Evolutionary conservation across 2,113 vertebrate species (phyloP), one percentile per base, ranked within the genome.

Genomic region (Etheostoma cragini): DNA sequence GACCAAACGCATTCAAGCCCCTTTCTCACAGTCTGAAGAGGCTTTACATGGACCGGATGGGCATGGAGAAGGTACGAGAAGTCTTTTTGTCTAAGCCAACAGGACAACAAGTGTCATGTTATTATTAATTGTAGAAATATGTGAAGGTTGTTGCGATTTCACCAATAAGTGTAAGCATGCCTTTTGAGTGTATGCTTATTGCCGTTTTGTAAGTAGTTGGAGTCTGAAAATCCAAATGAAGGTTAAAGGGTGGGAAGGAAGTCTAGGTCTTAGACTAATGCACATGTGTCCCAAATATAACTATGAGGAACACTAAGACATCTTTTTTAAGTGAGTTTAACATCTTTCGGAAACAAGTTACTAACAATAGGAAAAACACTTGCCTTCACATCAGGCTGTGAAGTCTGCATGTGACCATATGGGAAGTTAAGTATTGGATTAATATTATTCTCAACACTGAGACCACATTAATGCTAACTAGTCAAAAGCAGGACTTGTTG

Each of bases 31-130:
- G 94, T 24, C 94, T 99, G 78, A 96, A 94, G 88, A 95, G 95
- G 60, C 94, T 99, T 66, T 94, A 96, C 81, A 92, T 98, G 89
- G 96, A 97, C 82, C 90, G 92, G 62, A 95, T 94, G 86, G 94
- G 93, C 24, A 89, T 97, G 79, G 91, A 96, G 92, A 64, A 72
- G 97, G 97, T 98, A 83, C 1, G 0, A 10, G 22, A 73, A 0
- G 19, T 0, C 1, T 22, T 46, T 72, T 53, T 45, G 38, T 38
- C 8, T 35, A 13, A 35, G 2, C 6, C 13, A 46, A 72, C 19
- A 24, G 6, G 21, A 56, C 22, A 6, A 10, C 46, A 14, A 16
- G 5, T 69, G 14, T 53, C 56, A 49, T 16, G 38, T 47, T 33
- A 57, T 45, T 45, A 58, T 21, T 17, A 21, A 21, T 24, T 58